phyloP scores from a whole-genome alignment of 2,888 invertebrate genomes.

The Apodemia zela region DNA sequence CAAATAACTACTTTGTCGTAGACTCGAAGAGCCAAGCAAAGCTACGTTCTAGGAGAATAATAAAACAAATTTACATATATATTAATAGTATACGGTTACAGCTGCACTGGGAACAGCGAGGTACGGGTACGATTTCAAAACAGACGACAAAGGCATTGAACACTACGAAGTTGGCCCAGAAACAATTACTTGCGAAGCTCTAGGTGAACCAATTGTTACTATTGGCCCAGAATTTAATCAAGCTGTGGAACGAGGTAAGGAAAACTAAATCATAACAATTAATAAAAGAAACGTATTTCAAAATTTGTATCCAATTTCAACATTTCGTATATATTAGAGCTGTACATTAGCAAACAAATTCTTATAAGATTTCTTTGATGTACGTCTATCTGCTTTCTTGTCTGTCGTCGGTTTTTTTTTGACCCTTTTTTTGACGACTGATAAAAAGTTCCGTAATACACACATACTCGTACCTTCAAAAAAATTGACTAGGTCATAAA shows the following conservation, averaged over 20 bases:
- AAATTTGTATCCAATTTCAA: no score
- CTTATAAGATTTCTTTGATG: no score
- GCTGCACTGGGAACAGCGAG: constrained; percentile 47
- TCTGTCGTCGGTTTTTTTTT: no score
- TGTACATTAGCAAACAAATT: no score
- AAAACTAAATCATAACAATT: background rate
- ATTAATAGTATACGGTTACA: constrained; percentile 30
- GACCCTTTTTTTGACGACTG: no score
- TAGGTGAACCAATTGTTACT: constrained; percentile 42
- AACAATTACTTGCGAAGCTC: constrained; percentile 48
- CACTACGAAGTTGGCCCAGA: constrained; percentile 60
- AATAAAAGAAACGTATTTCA: no score
- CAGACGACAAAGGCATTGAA: constrained; percentile 44
- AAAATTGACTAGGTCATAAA: no score
- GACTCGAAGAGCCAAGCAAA: background rate
- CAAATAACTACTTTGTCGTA: background rate
- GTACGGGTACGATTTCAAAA: constrained; percentile 50
- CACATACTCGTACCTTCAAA: no score
- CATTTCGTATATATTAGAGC: no score
- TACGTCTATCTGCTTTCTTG: no score
- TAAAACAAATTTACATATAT: background rate
- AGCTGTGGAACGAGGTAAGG: constrained; percentile 43
- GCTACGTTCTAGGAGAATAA: background rate
- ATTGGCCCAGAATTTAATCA: constrained; percentile 39
- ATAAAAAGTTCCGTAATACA: no score